Evolutionary conservation across 1,140 invertebrate species (phyloP).

Genomic region (Harlomillsia oculata): DNA sequence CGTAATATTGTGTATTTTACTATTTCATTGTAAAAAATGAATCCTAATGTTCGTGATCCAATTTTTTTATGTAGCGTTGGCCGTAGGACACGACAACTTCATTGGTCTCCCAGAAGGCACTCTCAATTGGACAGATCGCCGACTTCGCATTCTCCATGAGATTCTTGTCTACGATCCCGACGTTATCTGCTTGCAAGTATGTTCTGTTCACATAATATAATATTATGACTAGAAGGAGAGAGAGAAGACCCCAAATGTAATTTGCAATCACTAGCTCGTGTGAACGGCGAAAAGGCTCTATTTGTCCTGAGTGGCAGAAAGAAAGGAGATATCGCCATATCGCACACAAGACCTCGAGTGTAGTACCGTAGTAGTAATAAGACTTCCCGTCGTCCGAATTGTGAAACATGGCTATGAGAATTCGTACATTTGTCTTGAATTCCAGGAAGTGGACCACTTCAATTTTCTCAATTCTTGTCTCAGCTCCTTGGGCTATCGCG

Average conservation of each 20-base stretch:
- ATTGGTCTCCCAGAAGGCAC: slow-evolving; percentile 59
- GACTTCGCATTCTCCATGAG: slow-evolving; percentile 61
- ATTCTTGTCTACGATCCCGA: slow-evolving; percentile 58
- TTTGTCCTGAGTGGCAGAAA: no score
- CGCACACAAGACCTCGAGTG: no score
- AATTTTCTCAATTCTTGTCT: slow-evolving; percentile 55
- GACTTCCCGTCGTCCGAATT: no score
- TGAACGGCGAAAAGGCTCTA: no score
- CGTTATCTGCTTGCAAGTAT: slow-evolving; percentile 62
- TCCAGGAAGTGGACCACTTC: slow-evolving; percentile 66
- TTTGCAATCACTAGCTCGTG: no score
- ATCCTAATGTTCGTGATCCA: no score
- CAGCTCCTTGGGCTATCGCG: slow-evolving; percentile 54
- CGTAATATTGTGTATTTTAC: no score
- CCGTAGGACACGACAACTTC: slow-evolving; percentile 62
- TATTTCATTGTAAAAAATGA: no score
- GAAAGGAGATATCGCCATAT: no score
- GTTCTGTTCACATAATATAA: slow-evolving; percentile 7
- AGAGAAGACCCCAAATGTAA: no score
- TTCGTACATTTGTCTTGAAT: slow-evolving; percentile 15
- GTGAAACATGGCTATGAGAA: no score
- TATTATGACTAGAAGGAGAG: background rate
- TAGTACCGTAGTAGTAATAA: no score
- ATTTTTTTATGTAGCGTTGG: slow-evolving; percentile 62
- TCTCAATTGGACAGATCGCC: slow-evolving; percentile 56